A percentile compares a stretch with the other conserved stretches of the same genome.
Evolutionary conservation across 2,888 invertebrate species (phyloP).

Genomic region (Chrysodeixis includens): DNA sequence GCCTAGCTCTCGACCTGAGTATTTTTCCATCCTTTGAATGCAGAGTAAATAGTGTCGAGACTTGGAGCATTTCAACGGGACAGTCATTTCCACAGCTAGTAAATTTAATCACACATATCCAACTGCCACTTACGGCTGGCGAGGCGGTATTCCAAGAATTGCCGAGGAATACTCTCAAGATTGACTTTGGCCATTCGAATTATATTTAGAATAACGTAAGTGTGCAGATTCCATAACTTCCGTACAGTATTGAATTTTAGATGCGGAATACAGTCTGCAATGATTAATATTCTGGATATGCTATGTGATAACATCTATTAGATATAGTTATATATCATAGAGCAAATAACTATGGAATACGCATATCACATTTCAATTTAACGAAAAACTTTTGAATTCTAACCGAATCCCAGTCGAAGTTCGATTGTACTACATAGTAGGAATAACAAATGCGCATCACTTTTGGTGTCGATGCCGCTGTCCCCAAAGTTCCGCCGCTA

Average conservation of each 20-base stretch:
- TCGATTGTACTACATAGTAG: not conserved
- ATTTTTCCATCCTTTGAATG: too few species aligned
- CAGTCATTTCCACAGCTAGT: not conserved
- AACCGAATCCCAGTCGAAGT: not conserved
- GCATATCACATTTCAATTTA: too few species aligned
- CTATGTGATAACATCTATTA: too few species aligned
- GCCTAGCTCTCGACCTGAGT: too few species aligned
- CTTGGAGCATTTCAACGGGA: not conserved
- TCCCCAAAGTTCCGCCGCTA: not conserved
- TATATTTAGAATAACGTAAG: not conserved
- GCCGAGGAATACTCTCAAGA: not conserved
- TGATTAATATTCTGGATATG: too few species aligned
- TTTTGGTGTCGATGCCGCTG: not conserved
- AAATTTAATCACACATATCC: not conserved
- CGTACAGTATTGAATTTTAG: not conserved
- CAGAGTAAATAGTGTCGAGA: not conserved
- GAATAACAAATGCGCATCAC: not conserved
- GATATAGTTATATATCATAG: too few species aligned
- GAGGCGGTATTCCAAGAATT: constrained; percentile 1
- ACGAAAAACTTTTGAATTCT: too few species aligned
- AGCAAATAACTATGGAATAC: too few species aligned
- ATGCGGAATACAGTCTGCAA: too few species aligned
- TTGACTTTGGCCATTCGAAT: not conserved
- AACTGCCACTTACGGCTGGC: not conserved
- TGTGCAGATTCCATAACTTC: not conserved